Evolutionary conservation across 2,888 invertebrate species (phyloP).

Genomic region (Dione vanillae): DNA sequence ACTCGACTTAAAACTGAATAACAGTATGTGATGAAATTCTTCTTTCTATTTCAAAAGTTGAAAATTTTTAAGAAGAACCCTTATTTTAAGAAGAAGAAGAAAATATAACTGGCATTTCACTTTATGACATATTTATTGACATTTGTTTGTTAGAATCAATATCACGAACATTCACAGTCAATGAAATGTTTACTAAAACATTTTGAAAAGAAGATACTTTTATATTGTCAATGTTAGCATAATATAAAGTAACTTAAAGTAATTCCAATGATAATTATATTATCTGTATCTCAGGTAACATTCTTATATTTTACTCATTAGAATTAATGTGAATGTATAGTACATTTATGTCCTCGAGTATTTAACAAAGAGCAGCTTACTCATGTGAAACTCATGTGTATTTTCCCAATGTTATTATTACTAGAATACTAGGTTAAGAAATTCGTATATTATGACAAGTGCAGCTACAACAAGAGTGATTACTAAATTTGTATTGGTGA

Average conservation of each 20-base stretch:
- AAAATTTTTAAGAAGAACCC: neutral
- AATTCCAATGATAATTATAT: conserved; percentile 4
- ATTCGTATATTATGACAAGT: neutral
- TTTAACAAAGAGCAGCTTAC: conserved; percentile 5
- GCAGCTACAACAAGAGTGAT: neutral
- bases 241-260: neutral
- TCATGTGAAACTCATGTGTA: neutral
- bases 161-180: neutral
- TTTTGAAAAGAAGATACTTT: neutral
- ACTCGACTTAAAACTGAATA: neutral
- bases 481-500: neutral
- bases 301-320: neutral
- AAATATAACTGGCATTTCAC: neutral
- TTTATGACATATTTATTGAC: neutral
- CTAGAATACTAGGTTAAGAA: neutral
- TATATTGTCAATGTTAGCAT: neutral
- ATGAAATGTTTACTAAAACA: too few species aligned
- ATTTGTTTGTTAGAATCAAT: conserved; percentile 1
- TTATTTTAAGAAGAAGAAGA: conserved; percentile 18
- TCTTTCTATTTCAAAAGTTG: conserved; percentile 3
- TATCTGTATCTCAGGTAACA: neutral
- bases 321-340: conserved; percentile 22
- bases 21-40: neutral
- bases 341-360: neutral
- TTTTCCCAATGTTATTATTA: conserved; percentile 1